phyloP scores from a whole-genome alignment of 1,140 invertebrate genomes.

The Lasioglossum baleicum region DNA sequence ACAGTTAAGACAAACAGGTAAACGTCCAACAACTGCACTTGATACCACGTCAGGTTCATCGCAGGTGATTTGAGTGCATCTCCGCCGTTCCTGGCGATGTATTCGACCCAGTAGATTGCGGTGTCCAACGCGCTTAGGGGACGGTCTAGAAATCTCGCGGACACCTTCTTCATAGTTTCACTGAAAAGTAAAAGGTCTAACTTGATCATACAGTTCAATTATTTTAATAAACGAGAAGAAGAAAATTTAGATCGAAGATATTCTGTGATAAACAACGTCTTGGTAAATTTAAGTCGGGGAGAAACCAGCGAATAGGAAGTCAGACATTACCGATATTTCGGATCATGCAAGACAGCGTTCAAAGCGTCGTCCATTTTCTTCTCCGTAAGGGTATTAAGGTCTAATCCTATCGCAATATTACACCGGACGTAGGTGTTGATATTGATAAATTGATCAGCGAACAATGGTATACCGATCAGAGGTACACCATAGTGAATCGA shows the following conservation, averaged over 20 bases:
- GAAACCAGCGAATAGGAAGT: neutral
- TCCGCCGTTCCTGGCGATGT: constrained; percentile 80
- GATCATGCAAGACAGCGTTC: constrained; percentile 65
- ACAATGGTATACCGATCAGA: constrained; percentile 86
- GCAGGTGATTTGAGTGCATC: constrained; percentile 74
- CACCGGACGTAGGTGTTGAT: constrained; percentile 66
- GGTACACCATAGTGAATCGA: constrained; percentile 87
- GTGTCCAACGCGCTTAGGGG: constrained; percentile 79
- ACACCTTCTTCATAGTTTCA: constrained; percentile 52
- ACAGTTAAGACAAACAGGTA: constrained; percentile 34
- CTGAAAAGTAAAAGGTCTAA: constrained; percentile 44
- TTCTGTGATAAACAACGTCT: neutral
- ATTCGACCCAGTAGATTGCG: constrained; percentile 83
- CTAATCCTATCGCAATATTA: constrained; percentile 70
- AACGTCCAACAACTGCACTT: constrained; percentile 77
- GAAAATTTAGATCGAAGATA: neutral
- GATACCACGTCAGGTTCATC: constrained; percentile 76
- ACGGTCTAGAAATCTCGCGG: constrained; percentile 67
- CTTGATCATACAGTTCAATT: no score
- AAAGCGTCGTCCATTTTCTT: constrained; percentile 68
- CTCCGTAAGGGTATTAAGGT: constrained; percentile 63
- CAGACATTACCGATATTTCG: constrained; percentile 66
- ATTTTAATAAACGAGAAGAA: no score
- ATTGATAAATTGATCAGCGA: constrained; percentile 85
- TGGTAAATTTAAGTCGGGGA: neutral